phyloP scores from a whole-genome alignment of 2,113 vertebrate species.

The Cisticola juncidis region DNA sequence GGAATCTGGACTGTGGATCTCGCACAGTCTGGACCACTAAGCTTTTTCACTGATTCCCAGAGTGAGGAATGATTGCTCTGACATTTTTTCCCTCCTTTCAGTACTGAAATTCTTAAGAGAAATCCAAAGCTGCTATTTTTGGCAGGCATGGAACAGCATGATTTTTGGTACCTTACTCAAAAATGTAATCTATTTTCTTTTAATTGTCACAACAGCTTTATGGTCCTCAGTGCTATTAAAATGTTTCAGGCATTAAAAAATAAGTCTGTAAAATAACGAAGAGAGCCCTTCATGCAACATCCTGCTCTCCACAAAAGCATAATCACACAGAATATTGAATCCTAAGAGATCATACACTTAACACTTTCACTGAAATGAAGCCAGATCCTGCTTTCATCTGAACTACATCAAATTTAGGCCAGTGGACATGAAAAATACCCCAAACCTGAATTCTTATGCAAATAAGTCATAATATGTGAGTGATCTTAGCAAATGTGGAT shows the following conservation, averaged over 20 bases:
- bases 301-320: background rate
- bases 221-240: background rate
- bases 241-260: background rate
- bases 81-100: background rate
- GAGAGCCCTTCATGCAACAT: background rate
- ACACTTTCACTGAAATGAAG: background rate
- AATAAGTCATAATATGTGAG: background rate
- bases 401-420: background rate
- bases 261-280: background rate
- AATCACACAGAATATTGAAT: background rate
- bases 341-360: background rate
- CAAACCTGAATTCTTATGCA: background rate
- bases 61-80: conserved; percentile 28
- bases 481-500: background rate
- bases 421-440: background rate
- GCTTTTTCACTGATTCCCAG: background rate
- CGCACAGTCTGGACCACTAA: conserved; percentile 12
- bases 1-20: background rate
- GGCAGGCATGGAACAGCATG: background rate
- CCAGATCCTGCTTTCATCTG: background rate
- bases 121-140: conserved; percentile 51
- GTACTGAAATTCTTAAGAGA: conserved; percentile 3
- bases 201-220: conserved; percentile 2
- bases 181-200: background rate
- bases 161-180: conserved; percentile 21